Evolutionary conservation across 2,797 vertebrate genomes (phyloP).

Genomic region (Bucorvus abyssinicus): DNA sequence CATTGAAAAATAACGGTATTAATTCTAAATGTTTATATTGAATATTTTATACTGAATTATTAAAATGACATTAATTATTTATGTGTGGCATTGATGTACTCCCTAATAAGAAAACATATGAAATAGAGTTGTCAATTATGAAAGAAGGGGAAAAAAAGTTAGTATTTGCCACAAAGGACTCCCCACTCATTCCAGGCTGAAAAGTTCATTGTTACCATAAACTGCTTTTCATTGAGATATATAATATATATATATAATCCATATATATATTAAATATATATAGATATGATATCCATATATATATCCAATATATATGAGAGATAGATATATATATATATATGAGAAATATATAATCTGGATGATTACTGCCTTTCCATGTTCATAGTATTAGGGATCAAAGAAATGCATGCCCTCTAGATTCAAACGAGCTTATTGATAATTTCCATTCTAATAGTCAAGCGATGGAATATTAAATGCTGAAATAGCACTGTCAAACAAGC

Average conservation of each 20-base stretch:
- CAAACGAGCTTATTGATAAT: background rate
- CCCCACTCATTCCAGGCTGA: background rate
- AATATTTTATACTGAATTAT: slow-evolving; percentile 57
- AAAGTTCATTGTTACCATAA: background rate
- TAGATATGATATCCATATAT: too few relatives aligned
- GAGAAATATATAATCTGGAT: too few relatives aligned
- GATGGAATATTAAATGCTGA: background rate
- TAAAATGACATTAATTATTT: slow-evolving; percentile 63
- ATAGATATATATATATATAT: too few relatives aligned
- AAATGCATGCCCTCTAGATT: background rate
- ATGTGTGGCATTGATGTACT: slow-evolving; percentile 2
- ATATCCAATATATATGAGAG: too few relatives aligned
- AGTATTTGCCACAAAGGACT: slow-evolving; percentile 3
- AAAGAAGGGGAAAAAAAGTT: background rate
- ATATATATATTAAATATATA: too few relatives aligned
- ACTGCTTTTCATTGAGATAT: background rate
- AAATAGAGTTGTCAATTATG: slow-evolving; percentile 42
- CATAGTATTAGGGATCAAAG: background rate
- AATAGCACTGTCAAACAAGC: background rate
- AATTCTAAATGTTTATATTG: slow-evolving; percentile 49
- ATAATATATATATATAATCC: too few relatives aligned
- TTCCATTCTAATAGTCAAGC: background rate
- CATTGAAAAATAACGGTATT: slow-evolving; percentile 16
- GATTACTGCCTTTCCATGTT: background rate
- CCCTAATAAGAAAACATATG: slow-evolving; percentile 24